Conservation (phyloP, 53 echinoderm and acorn worm species). For the Mesocentrotus franciscanus region DNA sequence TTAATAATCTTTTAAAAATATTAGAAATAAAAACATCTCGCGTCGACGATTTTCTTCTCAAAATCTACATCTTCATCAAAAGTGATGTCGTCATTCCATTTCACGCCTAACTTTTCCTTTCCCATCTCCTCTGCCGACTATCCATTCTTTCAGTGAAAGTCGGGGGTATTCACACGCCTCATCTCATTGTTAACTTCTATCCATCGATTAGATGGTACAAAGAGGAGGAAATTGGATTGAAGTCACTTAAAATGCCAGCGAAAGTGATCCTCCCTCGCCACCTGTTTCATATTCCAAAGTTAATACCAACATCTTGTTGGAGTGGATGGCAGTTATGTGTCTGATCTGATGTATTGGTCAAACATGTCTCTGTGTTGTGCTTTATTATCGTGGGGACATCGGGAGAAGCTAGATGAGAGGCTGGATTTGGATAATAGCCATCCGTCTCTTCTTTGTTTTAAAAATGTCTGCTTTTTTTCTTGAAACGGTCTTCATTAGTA, state of each 20-base stretch:
- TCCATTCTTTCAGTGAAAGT: not conserved
- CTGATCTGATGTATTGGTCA: not conserved
- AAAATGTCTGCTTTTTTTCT: too few relatives aligned
- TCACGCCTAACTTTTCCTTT: not conserved
- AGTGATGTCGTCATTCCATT: not conserved
- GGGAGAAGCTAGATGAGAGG: not conserved
- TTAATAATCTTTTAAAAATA: not conserved
- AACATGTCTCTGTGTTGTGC: not conserved
- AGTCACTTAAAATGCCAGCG: constrained; percentile 45
- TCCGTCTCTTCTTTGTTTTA: too few relatives aligned
- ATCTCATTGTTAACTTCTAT: constrained; percentile 15
- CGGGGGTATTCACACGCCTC: not conserved
- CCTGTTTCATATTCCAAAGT: constrained; percentile 39
- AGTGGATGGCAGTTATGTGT: constrained; percentile 34
- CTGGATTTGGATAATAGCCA: not conserved
- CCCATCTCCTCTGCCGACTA: not conserved
- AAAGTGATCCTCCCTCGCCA: constrained; percentile 35
- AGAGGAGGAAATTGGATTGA: constrained; percentile 65
- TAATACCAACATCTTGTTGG: constrained; percentile 17
- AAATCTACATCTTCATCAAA: not conserved
- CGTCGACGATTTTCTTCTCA: not conserved
- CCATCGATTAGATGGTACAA: constrained; percentile 59
- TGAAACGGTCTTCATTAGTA: too few relatives aligned
- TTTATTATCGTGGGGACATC: not conserved
- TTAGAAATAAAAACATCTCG: not conserved